A percentile compares a stretch with the other conserved stretches of the same genome.
Evolutionary conservation across 2,113 vertebrate genomes (phyloP).

Genomic region (Lasiurus cinereus): DNA sequence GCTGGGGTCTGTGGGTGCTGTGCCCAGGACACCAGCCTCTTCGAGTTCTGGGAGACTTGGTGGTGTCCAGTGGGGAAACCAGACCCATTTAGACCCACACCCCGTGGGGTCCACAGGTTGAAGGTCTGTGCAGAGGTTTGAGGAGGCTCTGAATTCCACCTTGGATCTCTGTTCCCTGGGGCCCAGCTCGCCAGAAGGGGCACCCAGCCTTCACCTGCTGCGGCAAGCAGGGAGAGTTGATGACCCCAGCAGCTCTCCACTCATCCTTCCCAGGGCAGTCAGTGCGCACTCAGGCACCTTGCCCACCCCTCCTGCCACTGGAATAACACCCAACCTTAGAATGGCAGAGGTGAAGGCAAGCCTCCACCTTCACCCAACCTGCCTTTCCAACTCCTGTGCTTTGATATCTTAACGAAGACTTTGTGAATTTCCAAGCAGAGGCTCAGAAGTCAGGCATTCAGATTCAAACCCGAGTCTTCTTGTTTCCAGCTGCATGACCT

Average conservation of each 20-base stretch:
- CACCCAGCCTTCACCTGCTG: fast-evolving
- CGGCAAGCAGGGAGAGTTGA: neutral
- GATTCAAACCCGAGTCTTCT: neutral
- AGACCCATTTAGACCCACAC: neutral
- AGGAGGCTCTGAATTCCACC: neutral
- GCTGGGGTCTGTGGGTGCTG: neutral
- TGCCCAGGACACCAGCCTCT: too few relatives aligned
- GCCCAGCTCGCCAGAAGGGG: neutral
- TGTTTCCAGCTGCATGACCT: neutral
- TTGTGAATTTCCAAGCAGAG: neutral
- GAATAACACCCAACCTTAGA: neutral
- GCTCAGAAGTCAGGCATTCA: neutral
- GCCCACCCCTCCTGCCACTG: neutral
- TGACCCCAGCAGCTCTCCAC: neutral
- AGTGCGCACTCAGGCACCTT: too few relatives aligned
- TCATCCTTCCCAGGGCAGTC: neutral
- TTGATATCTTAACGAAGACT: neutral
- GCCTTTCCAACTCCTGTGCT: neutral
- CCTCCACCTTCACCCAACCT: neutral
- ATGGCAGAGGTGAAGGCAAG: neutral
- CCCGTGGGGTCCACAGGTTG: too few relatives aligned
- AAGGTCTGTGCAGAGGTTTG: neutral
- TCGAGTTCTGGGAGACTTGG: neutral
- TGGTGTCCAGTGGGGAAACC: neutral
- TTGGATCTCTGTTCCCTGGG: neutral